Evolutionary conservation across 2,888 invertebrate species (phyloP).

Genomic region (Drosophila borborema): DNA sequence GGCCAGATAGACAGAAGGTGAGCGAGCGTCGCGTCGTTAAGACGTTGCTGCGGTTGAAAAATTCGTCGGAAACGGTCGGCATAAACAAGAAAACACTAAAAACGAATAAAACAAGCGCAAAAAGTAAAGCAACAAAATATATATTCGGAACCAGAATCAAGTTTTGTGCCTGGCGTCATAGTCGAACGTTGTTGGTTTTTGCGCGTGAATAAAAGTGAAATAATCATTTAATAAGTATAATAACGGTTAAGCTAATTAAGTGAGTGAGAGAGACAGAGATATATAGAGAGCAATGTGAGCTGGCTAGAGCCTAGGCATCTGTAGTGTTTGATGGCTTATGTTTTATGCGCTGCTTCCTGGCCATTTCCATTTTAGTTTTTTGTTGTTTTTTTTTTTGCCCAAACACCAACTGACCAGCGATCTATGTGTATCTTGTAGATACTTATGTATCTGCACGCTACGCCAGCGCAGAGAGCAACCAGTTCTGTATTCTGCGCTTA

Average conservation of each 20-base stretch:
- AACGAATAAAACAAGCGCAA: conserved; percentile 40
- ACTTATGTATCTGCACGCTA: conserved; percentile 53
- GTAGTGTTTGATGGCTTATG: conserved; percentile 4
- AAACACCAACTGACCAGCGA: conserved; percentile 48
- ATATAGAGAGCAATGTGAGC: conserved; percentile 1
- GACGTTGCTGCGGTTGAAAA: conserved; percentile 72
- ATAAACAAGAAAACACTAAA: conserved; percentile 19
- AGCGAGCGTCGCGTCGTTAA: conserved; percentile 77
- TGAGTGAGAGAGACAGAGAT: conserved; percentile 6
- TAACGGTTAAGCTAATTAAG: conserved; percentile 43
- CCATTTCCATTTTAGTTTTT: conserved; percentile 7
- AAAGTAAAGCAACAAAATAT: conserved; percentile 46
- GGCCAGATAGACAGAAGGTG: conserved; percentile 70
- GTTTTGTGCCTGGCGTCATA: conserved; percentile 78
- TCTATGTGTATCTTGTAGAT: conserved; percentile 54
- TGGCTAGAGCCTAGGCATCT: conserved; percentile 14
- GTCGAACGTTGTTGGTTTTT: conserved; percentile 53
- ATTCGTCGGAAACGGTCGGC: conserved; percentile 30
- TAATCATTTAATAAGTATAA: conserved; percentile 37
- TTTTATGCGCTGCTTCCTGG: conserved; percentile 23
- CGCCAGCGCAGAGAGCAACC: conserved; percentile 58
- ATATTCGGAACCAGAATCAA: conserved; percentile 69
- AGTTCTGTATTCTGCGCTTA: conserved; percentile 65
- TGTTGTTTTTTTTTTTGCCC: conserved; percentile 35
- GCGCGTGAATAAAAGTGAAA: conserved; percentile 56